Conservation (phyloP, 2,113 vertebrate genomes). For the Corapipo altera region DNA sequence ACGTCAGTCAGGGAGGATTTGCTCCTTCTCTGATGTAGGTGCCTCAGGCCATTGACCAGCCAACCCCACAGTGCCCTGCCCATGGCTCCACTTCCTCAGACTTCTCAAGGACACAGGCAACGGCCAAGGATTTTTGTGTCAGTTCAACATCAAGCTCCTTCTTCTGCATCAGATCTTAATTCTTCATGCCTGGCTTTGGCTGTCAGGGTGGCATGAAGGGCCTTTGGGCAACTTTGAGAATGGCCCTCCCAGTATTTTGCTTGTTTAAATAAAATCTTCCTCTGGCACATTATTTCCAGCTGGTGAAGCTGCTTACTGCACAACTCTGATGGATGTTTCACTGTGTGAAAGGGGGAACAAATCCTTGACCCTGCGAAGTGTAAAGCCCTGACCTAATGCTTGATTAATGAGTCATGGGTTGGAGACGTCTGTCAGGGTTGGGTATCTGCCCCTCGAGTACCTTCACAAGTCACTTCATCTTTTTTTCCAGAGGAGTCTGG, state of each 20-base stretch:
- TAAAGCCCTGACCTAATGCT: not conserved
- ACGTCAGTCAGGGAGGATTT: fast-evolving
- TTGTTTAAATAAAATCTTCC: not conserved
- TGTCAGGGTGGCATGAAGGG: not conserved
- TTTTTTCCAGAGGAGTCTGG: not conserved
- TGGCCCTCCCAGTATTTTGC: fast-evolving
- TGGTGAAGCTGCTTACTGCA: not conserved
- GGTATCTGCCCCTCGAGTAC: not conserved
- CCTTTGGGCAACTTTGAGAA: not conserved
- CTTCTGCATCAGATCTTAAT: fast-evolving
- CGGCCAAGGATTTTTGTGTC: fast-evolving
- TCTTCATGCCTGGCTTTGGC: fast-evolving
- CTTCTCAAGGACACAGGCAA: not conserved
- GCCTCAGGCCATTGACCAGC: fast-evolving
- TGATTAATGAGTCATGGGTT: not conserved
- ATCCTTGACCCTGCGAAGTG: not conserved
- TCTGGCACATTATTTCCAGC: not conserved
- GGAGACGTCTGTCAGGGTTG: not conserved
- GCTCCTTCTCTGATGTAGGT: not conserved
- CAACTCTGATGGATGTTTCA: not conserved
- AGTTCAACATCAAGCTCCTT: fast-evolving
- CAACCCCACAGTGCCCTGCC: too few relatives aligned
- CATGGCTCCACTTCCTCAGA: fast-evolving
- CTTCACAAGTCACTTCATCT: not conserved
- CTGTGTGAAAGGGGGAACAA: not conserved